Evolutionary conservation across 2,888 invertebrate genomes (phyloP), one percentile per base, ranked within the genome.

Genomic region (Brachycybe producta): DNA sequence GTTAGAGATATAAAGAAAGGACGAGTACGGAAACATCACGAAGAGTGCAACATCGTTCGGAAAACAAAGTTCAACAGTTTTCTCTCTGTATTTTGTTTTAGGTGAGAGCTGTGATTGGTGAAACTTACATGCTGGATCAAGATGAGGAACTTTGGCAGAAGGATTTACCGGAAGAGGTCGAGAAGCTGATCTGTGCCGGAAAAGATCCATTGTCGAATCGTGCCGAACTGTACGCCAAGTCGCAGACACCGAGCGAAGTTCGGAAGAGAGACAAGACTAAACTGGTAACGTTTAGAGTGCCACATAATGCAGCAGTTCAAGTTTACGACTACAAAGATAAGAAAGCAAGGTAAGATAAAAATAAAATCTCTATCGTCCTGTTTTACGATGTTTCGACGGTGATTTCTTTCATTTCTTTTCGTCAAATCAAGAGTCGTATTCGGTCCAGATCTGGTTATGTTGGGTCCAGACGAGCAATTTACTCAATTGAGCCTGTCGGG

Each of bases 301-400:
- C 72, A 17, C 71, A 72, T 59, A 72, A 72, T 61, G 70, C 70
- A 8, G 70, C 69, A 43, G 70, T 71, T 11, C 72, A 72, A 61
- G 67, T 72, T 38, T 72, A 72, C 58, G 72, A 72, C 57, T 72
- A 70, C 58, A 72, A 72, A 56, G 67, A 67, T 52, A 72, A 72
- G 58, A 67, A 65, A 59, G 70, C 71, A 5, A 56, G 62, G 61
- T 62, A 49, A 28, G 50, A 21, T 32, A 30, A 26, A 24, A 19
- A 11, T 24, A 26, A 23, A 8, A 8, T 42, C 24, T 8, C 7
- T 13, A 42, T 15, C 23, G 7, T 8, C 8, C 8, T 17, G 8
- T 30, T 30, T 11, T 30, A 11, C 13, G 30, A 30, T 13, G 30
- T 8, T 30, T 30, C 8, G 8, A 13, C n/a, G 11, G 13, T 13